phyloP scores from a whole-genome alignment of 2,797 vertebrate species.

The Dermochelys coriacea region DNA sequence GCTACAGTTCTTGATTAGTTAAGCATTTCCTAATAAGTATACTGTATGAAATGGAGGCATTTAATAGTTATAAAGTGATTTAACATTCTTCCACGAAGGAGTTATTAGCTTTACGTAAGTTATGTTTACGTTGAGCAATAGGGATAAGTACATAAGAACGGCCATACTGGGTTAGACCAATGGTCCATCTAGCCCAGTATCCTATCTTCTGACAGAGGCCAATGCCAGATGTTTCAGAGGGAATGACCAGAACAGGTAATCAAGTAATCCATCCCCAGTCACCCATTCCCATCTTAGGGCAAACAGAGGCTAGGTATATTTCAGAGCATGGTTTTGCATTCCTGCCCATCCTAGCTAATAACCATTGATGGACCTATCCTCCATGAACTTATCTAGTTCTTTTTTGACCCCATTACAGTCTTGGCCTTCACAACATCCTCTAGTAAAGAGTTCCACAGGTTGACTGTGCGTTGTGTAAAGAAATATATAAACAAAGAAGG shows the following conservation, averaged over 20 bases:
- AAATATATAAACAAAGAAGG: not conserved
- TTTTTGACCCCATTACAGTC: not conserved
- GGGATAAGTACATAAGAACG: not conserved
- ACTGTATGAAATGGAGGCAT: not conserved
- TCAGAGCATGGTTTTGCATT: not conserved
- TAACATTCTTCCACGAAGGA: not conserved
- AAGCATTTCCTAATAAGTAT: not conserved
- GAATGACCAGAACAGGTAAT: not conserved
- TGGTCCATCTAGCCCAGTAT: not conserved
- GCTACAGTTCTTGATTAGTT: not conserved
- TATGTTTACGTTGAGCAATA: not conserved
- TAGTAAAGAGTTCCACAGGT: not conserved
- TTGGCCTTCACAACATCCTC: not conserved
- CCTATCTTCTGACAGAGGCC: too few species aligned
- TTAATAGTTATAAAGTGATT: not conserved
- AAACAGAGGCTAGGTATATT: not conserved
- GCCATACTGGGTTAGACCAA: not conserved
- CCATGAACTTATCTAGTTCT: not conserved
- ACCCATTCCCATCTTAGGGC: not conserved
- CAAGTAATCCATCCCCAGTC: not conserved
- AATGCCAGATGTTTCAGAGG: not conserved
- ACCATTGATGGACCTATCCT: not conserved
- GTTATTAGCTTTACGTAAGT: not conserved
- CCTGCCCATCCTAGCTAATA: not conserved
- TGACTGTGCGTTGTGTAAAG: not conserved